Evolutionary conservation across 2,113 vertebrate genomes (phyloP).

Genomic region (Sphaerodactylus townsendi): DNA sequence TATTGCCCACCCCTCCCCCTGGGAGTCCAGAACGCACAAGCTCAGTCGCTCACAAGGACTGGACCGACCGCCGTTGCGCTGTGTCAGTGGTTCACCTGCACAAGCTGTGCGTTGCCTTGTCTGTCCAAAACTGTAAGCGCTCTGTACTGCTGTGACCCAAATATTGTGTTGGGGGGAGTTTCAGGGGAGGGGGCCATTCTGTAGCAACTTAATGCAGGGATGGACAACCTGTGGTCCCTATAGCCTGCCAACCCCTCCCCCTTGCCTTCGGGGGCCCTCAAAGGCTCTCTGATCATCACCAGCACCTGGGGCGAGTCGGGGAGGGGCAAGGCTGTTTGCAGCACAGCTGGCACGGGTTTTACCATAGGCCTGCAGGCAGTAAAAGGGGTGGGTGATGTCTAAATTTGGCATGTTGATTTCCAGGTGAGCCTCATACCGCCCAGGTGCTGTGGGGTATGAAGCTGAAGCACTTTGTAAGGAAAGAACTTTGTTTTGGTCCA

Average conservation of each 20-base stretch:
- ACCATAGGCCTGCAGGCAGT: too few species aligned
- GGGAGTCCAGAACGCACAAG: not conserved
- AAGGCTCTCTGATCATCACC: not conserved
- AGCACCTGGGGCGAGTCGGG: too few species aligned
- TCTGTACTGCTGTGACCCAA: not conserved
- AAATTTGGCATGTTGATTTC: too few species aligned
- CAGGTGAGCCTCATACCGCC: too few species aligned
- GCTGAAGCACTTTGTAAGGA: constrained; percentile 25
- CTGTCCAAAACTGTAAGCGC: constrained; percentile 35
- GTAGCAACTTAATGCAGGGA: not conserved
- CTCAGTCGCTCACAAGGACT: not conserved
- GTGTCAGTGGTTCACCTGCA: constrained; percentile 41
- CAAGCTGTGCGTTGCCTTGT: constrained; percentile 28
- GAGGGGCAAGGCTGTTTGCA: too few species aligned
- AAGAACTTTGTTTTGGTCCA: constrained; percentile 48
- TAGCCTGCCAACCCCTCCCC: not conserved
- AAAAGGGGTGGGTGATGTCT: not conserved
- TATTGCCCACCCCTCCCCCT: too few species aligned
- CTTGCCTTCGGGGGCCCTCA: not conserved
- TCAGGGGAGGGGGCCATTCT: not conserved
- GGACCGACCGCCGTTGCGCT: not conserved
- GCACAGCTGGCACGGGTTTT: not conserved
- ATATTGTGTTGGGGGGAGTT: not conserved
- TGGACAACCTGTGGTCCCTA: not conserved
- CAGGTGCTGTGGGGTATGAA: constrained; percentile 1